Evolutionary conservation across 2,888 invertebrate genomes (phyloP).

Genomic region (Argyra leucocephala): DNA sequence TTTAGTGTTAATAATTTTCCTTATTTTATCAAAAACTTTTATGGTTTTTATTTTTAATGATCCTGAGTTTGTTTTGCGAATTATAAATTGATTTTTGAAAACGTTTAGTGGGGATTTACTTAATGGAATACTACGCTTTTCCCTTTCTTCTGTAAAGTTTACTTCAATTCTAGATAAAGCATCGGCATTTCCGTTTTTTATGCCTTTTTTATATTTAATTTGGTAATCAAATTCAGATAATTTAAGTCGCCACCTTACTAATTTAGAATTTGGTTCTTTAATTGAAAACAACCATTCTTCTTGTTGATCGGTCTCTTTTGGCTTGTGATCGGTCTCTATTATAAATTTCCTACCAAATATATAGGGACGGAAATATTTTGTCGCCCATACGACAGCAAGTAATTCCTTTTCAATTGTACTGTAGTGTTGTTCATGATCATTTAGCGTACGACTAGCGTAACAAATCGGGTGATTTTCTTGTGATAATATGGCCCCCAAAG

Average conservation of each 20-base stretch:
- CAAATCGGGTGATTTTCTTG: constrained; percentile 29
- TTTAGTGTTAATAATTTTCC: constrained; percentile 5
- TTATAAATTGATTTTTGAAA: constrained; percentile 13
- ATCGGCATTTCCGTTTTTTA: constrained; percentile 19
- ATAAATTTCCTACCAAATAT: constrained; percentile 29
- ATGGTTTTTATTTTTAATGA: constrained; percentile 15
- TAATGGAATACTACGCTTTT: neutral
- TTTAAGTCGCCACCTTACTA: constrained; percentile 30
- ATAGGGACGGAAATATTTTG: constrained; percentile 29
- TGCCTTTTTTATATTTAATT: constrained; percentile 26
- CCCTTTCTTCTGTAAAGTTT: neutral
- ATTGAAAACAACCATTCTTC: constrained; percentile 26
- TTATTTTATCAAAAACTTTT: constrained; percentile 13
- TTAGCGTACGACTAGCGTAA: constrained; percentile 28
- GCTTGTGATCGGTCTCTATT: constrained; percentile 31
- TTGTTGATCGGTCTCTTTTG: no score
- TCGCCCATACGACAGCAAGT: constrained; percentile 26
- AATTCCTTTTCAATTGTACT: constrained; percentile 29
- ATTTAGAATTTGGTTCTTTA: constrained; percentile 27
- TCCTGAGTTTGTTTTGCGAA: constrained; percentile 17
- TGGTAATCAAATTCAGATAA: constrained; percentile 30
- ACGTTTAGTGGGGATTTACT: constrained; percentile 13
- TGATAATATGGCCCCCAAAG: constrained; percentile 27
- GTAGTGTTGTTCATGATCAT: constrained; percentile 27
- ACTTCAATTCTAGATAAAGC: constrained; percentile 15